These are phyloP conservation scores for Drosophila siamana DNA, from an alignment of 2,888 invertebrate species.

Conservation along the genomic window DNA sequence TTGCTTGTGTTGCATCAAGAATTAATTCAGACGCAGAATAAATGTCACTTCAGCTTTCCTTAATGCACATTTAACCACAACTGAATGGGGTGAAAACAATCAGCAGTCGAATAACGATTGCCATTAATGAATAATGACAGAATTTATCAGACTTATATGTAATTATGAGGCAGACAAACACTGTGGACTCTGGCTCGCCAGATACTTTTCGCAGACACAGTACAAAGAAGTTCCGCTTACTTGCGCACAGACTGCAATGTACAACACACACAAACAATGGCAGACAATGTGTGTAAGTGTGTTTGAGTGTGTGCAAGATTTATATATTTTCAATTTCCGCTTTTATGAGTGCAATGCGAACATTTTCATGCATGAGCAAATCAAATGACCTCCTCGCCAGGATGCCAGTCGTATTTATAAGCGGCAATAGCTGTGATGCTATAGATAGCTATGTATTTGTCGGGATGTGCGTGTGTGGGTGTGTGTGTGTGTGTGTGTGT, in stretches of 20 bases:
- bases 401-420: constrained; percentile 51
- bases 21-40: background rate
- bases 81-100: background rate
- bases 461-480: background rate
- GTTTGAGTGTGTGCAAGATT: constrained; percentile 55
- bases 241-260: constrained; percentile 58
- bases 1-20: too few relatives aligned
- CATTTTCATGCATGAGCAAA: constrained; percentile 77
- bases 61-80: background rate
- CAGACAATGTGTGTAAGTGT: constrained; percentile 5
- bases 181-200: too few relatives aligned
- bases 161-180: constrained; percentile 23
- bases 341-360: constrained; percentile 67
- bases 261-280: constrained; percentile 29
- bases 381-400: constrained; percentile 63
- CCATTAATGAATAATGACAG: constrained; percentile 10
- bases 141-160: constrained; percentile 16
- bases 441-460: background rate
- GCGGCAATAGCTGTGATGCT: constrained; percentile 60
- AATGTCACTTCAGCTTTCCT: background rate
- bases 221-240: constrained; percentile 18
- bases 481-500: background rate
- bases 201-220: constrained; percentile 25
- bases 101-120: background rate
- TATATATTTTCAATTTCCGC: constrained; percentile 78